phyloP scores from a whole-genome alignment of 2,113 vertebrate genomes.

The Hippocampus mohnikei region DNA sequence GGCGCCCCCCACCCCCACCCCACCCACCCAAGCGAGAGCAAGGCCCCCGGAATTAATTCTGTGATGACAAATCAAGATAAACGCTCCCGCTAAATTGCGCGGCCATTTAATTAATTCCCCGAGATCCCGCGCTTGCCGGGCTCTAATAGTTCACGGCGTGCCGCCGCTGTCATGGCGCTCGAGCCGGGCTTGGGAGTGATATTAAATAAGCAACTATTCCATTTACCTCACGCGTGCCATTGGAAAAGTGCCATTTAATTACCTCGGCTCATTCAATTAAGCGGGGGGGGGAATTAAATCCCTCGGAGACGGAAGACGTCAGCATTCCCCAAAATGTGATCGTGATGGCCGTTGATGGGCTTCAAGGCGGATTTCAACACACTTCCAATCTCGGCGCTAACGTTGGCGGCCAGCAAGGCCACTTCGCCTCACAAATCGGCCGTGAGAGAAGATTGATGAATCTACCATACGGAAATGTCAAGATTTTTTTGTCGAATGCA shows the following conservation, averaged over 20 bases:
- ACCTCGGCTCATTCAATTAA: slow-evolving; percentile 99
- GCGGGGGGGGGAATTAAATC: slow-evolving; percentile 75
- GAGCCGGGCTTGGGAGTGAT: slow-evolving; percentile 99
- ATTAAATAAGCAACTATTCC: slow-evolving; percentile 99
- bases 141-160: slow-evolving; percentile 97
- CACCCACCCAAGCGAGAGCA: slow-evolving; percentile 86
- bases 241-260: slow-evolving; percentile 99
- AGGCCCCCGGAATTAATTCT: slow-evolving; percentile 99
- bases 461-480: no score
- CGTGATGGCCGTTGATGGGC: not conserved
- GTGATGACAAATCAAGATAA: slow-evolving; percentile 99
- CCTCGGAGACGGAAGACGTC: slow-evolving; percentile 63
- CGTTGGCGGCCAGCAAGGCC: not conserved
- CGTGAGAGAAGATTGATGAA: no score
- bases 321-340: slow-evolving; percentile 28
- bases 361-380: not conserved
- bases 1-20: slow-evolving; percentile 71
- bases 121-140: slow-evolving; percentile 83
- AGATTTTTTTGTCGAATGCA: no score
- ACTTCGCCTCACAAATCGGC: not conserved
- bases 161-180: slow-evolving; percentile 94
- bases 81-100: slow-evolving; percentile 99
- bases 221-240: slow-evolving; percentile 99
- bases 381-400: not conserved
- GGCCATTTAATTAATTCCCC: slow-evolving; percentile 99